A percentile compares a stretch with the other conserved stretches of the same genome.
phyloP scores from a whole-genome alignment of 2,797 vertebrate species.

The Rhabdophis nuchalis region DNA sequence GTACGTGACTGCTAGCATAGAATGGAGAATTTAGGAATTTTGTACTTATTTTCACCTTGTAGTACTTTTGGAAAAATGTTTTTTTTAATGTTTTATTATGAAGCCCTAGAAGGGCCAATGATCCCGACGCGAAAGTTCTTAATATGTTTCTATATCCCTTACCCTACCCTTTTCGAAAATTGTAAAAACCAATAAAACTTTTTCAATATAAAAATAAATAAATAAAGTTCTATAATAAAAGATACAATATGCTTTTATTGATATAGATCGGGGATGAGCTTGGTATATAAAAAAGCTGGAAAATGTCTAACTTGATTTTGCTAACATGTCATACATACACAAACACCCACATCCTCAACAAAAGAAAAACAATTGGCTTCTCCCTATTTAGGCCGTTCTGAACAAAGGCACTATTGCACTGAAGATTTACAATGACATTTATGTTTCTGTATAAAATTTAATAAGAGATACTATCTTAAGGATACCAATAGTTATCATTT shows the following conservation, averaged over 20 bases:
- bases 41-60: no score
- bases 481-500: background rate
- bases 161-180: no score
- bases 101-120: no score
- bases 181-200: no score
- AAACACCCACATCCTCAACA: background rate
- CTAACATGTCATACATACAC: background rate
- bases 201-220: no score
- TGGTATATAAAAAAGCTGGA: background rate
- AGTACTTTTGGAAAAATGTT: no score
- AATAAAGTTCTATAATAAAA: background rate
- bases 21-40: no score
- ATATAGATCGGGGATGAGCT: background rate
- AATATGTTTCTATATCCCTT: no score
- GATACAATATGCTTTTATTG: background rate
- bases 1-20: no score
- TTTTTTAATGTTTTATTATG: no score
- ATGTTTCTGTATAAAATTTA: constrained; percentile 6
- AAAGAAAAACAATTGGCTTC: background rate
- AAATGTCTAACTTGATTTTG: background rate
- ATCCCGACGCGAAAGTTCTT: no score
- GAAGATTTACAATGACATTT: background rate
- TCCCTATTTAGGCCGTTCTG: background rate
- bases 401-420: background rate
- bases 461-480: background rate